Evolutionary conservation across 2,888 invertebrate species (phyloP).

Genomic region (Clunio marinus): DNA sequence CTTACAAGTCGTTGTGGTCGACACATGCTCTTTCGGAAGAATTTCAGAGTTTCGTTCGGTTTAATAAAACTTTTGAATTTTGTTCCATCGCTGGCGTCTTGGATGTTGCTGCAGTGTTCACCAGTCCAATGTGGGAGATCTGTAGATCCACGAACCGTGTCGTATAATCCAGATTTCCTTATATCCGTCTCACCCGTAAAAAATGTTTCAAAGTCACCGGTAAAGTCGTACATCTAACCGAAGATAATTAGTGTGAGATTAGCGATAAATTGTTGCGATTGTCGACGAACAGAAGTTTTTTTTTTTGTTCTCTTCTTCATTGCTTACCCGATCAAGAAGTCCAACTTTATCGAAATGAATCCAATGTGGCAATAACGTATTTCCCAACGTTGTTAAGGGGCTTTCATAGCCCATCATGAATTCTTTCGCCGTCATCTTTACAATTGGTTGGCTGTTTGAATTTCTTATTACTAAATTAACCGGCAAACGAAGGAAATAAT

Average conservation of each 20-base stretch:
- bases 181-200: conserved; percentile 66
- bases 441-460: conserved; percentile 66
- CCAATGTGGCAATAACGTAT: conserved; percentile 77
- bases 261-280: too few relatives aligned
- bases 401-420: conserved; percentile 87
- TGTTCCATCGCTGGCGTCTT: conserved; percentile 76
- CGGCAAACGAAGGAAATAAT: conserved; percentile 62
- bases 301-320: background rate
- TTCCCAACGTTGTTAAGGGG: conserved; percentile 75
- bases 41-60: conserved; percentile 64
- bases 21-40: conserved; percentile 82
- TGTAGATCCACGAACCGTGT: conserved; percentile 68
- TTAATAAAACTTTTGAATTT: conserved; percentile 71
- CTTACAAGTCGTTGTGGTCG: conserved; percentile 73
- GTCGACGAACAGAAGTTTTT: too few relatives aligned
- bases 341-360: conserved; percentile 84
- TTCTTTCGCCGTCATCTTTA: conserved; percentile 75
- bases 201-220: conserved; percentile 72
- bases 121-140: conserved; percentile 74
- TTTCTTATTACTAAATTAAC: conserved; percentile 66
- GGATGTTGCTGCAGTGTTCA: conserved; percentile 70
- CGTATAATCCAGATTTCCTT: conserved; percentile 63
- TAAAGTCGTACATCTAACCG: conserved; percentile 76
- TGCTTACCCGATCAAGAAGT: conserved; percentile 76
- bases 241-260: too few relatives aligned